Base-by-base conservation (phyloP, 2,113 vertebrate species). In the Apistogramma diplotaenia region DNA sequence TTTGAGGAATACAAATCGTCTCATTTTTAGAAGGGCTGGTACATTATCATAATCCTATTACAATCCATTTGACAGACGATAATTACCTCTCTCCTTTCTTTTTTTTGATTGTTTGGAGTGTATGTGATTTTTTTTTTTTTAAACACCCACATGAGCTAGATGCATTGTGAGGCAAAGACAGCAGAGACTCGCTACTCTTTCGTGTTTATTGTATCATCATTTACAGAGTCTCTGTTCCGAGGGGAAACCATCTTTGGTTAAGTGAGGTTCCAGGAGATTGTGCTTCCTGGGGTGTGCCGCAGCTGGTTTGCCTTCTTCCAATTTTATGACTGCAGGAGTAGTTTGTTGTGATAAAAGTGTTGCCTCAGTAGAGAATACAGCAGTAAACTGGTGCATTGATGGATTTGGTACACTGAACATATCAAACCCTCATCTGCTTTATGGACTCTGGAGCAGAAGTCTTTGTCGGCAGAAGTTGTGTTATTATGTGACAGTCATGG, bases 181-280 rank as follows among this genome's bases (percentile, higher is more conserved):
- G 58, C 56, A 31, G 58, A 62, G 18, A 29, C 70, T 23, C 55
- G 15, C 11, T 21, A 4, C 21, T 70, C 58, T 19, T 57, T 82
- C 21, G 31, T 8, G 79, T 75, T 83, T 71, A 71, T 76, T 18
- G 46, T 61, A 8, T 40, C 65, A 54, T 80, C 35, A 57, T 70
- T 79, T 57, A n/a, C 35, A 4, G 29, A 37, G 49, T 70, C 29
- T 79, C 46, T 74, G 56, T 73, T 61, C 83, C n/a, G n/a, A 2
- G 23, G 59, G 65, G 33, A 73, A 76, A 58, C 75, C 70, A 16
- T 75, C 62, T 67, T 40, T 43, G 35, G 53, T 76, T 65, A 57
- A 72, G 78, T 81, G 73, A 85, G 49, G 74, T 79, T 86, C 43
- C 78, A 59, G 74, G 67, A 67, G 81, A 78, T 83, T 59, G 73